Base-by-base conservation (phyloP, 2,113 vertebrate species). In the Hippocampus mohnikei region DNA sequence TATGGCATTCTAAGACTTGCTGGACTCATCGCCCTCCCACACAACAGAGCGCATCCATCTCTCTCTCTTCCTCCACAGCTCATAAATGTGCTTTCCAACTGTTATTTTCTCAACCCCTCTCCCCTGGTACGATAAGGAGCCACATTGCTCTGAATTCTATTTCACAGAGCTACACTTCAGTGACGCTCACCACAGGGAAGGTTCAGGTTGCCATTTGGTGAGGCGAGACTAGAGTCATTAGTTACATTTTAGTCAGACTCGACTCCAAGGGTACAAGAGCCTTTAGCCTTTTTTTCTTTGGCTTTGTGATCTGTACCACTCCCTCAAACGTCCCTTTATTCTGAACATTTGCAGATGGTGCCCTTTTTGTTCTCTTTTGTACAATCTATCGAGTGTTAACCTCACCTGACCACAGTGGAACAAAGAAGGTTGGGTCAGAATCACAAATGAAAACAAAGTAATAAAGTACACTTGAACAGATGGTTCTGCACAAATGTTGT, bases 221-320 rank as follows among this genome's bases (percentile, higher is more conserved):
- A 82, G 86, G 87, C 78, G 75, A 84, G 81, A 82, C 59, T 62
- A 81, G 72, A 78, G 78, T 87, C 87, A 89, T 90, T 88, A 89
- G 86, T 90, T 90, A 90, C 90, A 86, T 87, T 88, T 90, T 90
- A 90, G 83, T 85, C 86, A 87, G 83, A 65, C 84, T 89, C 82
- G 81, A 81, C 80, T 73, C 72, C 61, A 74, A n/a, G 75, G 76
- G 78, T 52, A 59, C 76, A 71, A n/a, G 62, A 86, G 80, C 64
- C 71, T 73, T 81, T 75, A 64, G n/a, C 42, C 69, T 78, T 79
- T 85, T 76, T 80, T 37, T 33, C 2, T 33, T 44, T 13, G 66
- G 70, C 81, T 69, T 77, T 65, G 63, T 65, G 63, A 46, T 27
- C 6, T 27, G 20, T 27, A 66, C 66, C 61, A 76, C 37, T 75